phyloP scores from a whole-genome alignment of 1,140 invertebrate genomes.

The Drosophila tani region DNA sequence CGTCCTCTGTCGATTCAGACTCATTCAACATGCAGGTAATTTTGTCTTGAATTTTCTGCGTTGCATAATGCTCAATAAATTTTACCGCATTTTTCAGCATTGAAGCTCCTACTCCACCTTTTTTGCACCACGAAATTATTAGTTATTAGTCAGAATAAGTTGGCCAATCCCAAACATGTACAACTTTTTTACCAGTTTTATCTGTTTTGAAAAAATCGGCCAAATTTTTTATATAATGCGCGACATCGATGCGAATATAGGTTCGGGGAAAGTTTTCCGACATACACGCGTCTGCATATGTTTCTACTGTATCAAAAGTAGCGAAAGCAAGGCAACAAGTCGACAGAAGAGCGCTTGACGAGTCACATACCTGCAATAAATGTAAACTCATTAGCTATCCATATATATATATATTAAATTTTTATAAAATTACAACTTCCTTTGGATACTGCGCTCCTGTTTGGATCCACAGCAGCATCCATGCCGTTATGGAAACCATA shows the following conservation, averaged over 20 bases:
- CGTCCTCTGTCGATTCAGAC: too few species aligned
- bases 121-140: too few species aligned
- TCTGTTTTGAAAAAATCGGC: neutral
- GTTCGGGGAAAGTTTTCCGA: neutral
- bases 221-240: neutral
- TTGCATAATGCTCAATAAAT: too few species aligned
- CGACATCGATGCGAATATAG: neutral
- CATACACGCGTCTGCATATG: neutral
- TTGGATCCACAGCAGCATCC: neutral
- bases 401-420: neutral
- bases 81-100: too few species aligned
- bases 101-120: too few species aligned
- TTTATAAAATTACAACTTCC: neutral
- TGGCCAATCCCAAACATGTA: too few species aligned
- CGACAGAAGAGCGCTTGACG: neutral
- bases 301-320: neutral
- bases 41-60: too few species aligned
- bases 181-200: too few species aligned
- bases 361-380: neutral
- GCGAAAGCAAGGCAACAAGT: neutral
- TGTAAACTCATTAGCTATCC: neutral
- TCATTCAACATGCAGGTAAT: too few species aligned
- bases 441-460: neutral
- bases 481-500: neutral
- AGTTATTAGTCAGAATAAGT: too few species aligned